Base-by-base conservation (phyloP, 2,113 vertebrate species). In the Beaufortia kweichowensis region DNA sequence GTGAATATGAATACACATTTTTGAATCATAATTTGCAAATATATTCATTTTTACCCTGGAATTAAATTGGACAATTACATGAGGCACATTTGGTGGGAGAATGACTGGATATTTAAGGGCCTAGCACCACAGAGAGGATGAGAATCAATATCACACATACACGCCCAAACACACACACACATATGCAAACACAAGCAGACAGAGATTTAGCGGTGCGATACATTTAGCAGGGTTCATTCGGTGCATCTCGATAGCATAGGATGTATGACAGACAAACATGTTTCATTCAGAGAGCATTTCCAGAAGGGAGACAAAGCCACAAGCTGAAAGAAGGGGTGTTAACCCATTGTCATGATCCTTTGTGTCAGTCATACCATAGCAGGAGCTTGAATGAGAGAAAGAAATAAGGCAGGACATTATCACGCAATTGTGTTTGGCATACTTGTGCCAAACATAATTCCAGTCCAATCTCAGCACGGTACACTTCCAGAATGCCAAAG, bases 401-500 rank as follows among this genome's bases (percentile, higher is more conserved):
- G 46, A 64, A 74, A 60, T 60, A 79, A 63, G 69, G 67, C 39
- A 26, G 28, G 24, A 70, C 35, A 78, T 24, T 76, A 43, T 71
- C 67, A 75, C 33, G 19, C 77, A 76, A 73, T 83, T 68, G 74
- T 70, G 57, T 74, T 74, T 74, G 70, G 73, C 69, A 78, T 67
- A 62, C 48, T 67, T 29, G 48, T 76, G 76, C 88, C 82, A 83
- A 84, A 85, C 77, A 84, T 76, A 84, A 83, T 83, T 72, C 84
- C 81, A 84, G 90, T 87, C 88, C 77, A 82, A 68, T 88, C 80
- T 79, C 85, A 90, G 87, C 77, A 65, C 69, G 87, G 83, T 84
- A 81, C 82, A 83, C 76, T 87, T 86, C 81, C 84, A 84, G 84
- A 87, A 80, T 85, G 83, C 90, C 81, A 84, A 82, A 68, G 81